Conservation (phyloP, 2,888 invertebrate genomes). For the Argyresthia goedartella region DNA sequence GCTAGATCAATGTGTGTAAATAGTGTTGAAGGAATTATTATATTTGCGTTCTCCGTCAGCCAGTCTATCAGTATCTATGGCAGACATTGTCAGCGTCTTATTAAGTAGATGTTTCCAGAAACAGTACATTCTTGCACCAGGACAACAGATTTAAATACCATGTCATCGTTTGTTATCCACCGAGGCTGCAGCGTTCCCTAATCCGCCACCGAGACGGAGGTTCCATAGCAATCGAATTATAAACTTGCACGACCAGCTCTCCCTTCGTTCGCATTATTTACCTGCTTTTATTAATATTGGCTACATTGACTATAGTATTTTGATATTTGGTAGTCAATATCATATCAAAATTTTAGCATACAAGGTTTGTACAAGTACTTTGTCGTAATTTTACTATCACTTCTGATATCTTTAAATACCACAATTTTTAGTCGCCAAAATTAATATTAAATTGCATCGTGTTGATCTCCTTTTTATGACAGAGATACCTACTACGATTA, state of each 20-base stretch:
- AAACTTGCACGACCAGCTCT: slow-evolving; percentile 2
- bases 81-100: too few species aligned
- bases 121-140: too few species aligned
- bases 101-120: too few species aligned
- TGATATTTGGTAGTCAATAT: slow-evolving; percentile 1
- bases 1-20: too few species aligned
- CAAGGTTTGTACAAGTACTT: background rate
- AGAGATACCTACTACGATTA: background rate
- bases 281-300: slow-evolving; percentile 5
- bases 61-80: too few species aligned
- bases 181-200: background rate
- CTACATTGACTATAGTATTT: background rate
- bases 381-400: background rate
- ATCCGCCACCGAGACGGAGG: background rate
- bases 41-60: too few species aligned
- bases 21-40: too few species aligned
- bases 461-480: background rate
- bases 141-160: too few species aligned
- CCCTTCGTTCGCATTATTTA: slow-evolving; percentile 1
- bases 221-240: slow-evolving; percentile 5
- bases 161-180: too few species aligned
- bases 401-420: background rate
- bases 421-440: background rate
- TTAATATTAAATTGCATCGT: too few species aligned
- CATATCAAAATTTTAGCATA: background rate